These are phyloP conservation scores for Cynoglossus semilaevis DNA, from an alignment of 2,113 vertebrate genomes.

Conservation along the genomic window DNA sequence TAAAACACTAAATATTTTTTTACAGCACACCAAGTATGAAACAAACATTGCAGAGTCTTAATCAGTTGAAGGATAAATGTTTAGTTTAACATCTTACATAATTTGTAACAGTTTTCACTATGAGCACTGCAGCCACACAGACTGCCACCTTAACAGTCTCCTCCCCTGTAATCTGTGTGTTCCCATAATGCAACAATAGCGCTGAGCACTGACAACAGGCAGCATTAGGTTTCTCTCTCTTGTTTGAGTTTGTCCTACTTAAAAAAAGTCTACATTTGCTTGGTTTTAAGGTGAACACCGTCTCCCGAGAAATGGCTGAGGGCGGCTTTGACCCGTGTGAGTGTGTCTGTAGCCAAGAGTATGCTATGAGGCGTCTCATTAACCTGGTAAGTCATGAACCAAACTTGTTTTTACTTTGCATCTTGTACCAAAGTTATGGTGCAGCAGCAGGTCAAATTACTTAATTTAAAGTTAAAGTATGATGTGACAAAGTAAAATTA, in stretches of 20 bases:
- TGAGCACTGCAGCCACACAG: no score
- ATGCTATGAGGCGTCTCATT: constrained; percentile 95
- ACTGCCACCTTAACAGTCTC: constrained; percentile 21
- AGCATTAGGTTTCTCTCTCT: constrained; percentile 37
- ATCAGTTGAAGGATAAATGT: no score
- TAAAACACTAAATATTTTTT: no score
- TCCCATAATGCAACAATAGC: constrained; percentile 25
- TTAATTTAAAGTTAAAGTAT: background rate
- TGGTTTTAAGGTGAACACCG: constrained; percentile 24
- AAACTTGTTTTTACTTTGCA: background rate
- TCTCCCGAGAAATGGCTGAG: constrained; percentile 86
- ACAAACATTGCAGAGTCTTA: no score
- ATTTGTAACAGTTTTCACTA: no score
- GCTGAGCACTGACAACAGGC: constrained; percentile 13
- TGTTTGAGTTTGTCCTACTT: constrained; percentile 11
- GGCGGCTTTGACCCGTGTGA: constrained; percentile 96
- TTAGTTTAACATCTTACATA: no score
- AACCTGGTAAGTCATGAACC: constrained; percentile 85
- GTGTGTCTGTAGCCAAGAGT: constrained; percentile 94
- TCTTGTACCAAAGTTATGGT: background rate
- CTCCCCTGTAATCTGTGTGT: constrained; percentile 32
- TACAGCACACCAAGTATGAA: no score
- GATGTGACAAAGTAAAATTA: background rate
- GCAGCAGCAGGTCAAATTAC: constrained; percentile 1
- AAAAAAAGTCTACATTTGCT: constrained; percentile 10